Percentiles rank a stretch among this genome's conserved stretches.
phyloP scores from a whole-genome alignment of 2,797 vertebrate genomes.

The Heterohyrax brucei region DNA sequence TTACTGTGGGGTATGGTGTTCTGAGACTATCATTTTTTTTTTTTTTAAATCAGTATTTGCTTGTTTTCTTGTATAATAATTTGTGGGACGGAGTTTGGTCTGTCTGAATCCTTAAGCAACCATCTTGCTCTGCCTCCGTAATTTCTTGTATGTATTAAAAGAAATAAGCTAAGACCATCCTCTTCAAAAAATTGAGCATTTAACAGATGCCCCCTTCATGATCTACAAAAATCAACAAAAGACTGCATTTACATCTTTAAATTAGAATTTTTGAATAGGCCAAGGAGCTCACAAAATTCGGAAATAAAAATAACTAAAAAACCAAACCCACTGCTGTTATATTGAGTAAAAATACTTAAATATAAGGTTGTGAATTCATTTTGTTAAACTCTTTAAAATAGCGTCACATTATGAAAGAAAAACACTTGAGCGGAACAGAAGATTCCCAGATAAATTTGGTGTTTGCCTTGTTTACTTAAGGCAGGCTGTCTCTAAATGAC shows the following conservation, averaged over 20 bases:
- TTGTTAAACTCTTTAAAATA: background rate
- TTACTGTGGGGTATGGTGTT: too few relatives aligned
- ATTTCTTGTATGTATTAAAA: background rate
- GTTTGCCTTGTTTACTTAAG: background rate
- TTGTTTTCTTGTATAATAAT: too few relatives aligned
- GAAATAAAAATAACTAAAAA: background rate
- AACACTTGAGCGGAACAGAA: background rate
- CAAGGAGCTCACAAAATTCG: background rate
- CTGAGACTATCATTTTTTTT: too few relatives aligned
- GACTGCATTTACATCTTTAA: background rate
- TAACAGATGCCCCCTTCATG: background rate
- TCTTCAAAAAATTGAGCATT: constrained; percentile 28
- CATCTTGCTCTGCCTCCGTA: too few relatives aligned
- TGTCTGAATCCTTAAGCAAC: too few relatives aligned
- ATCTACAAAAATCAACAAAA: background rate
- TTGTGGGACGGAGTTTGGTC: too few relatives aligned
- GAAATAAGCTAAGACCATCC: background rate
- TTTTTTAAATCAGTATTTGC: too few relatives aligned
- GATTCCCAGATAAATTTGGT: background rate
- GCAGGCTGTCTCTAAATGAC: background rate
- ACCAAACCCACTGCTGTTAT: too few relatives aligned
- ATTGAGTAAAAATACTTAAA: background rate
- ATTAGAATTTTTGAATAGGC: background rate
- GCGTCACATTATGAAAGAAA: background rate
- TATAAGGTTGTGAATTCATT: background rate